Base-by-base conservation (phyloP, 2,888 invertebrate genomes). In the Sabellastarte sp. region DNA sequence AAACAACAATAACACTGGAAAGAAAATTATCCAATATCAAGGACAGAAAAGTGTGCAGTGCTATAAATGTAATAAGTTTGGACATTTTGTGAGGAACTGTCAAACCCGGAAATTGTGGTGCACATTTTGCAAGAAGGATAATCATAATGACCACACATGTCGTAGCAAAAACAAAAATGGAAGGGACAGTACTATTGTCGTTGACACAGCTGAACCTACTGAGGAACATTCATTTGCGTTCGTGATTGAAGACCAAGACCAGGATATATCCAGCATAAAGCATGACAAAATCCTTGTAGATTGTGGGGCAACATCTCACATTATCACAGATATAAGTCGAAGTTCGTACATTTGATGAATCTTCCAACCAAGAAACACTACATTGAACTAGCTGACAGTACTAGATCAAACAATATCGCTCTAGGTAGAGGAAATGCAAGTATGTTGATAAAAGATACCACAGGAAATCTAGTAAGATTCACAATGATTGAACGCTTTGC, bases 271-370 rank as follows among this genome's bases (percentile, higher is more conserved):
- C 4, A 10, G 4, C 3, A 20, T 10, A 10, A 51, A n/a, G n/a
- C n/a, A n/a, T n/a, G n/a, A 10, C 5, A 5, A 10, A 53, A 28
- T 60, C 3, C 52, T 61, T 26, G 72, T 72, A n/a, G 72, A 70
- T 41, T 68, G 67, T 64, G 69, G 69, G 15, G 71, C 68, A 2
- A 68, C 71, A 31, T 32, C 67, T 10, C 71, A 72, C 52, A 68
- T 72, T 50, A 31, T 72, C 3, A 72, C 61, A 26, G 61, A 72
- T 59, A 53, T n/a, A n/a, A n/a, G n/a, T n/a, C n/a, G n/a, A n/a
- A n/a, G n/a, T n/a, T n/a, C n/a, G n/a, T n/a, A n/a, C n/a, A n/a
- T n/a, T n/a, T n/a, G n/a, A n/a, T n/a, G n/a, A n/a, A n/a, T n/a
- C n/a, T n/a, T n/a, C n/a, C n/a, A n/a, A n/a, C 69, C 20, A 64